Evolutionary conservation across 1,140 invertebrate species (phyloP), one percentile per base, ranked within the genome.

Genomic region (Brachystomella parvula): DNA sequence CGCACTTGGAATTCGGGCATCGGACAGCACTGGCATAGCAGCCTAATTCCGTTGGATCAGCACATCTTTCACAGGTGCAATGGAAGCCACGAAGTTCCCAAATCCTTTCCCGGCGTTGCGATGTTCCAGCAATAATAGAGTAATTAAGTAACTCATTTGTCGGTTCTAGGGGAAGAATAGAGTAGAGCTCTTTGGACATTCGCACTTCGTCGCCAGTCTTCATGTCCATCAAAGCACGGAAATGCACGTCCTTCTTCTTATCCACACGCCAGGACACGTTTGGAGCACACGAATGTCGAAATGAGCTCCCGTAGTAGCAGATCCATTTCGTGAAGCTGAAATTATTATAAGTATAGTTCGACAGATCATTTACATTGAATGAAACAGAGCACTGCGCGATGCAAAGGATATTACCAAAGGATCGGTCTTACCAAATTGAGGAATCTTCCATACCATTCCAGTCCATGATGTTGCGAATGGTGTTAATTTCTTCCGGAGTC

Each of bases 41-140:
- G 0, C 82, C 83, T 61, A 85, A 74, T 76, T 90, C 87, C 0
- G 83, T 84, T 1, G 82, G 79, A 79, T 90, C 87, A 2, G 70
- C 61, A 67, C 88, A 90, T 12, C 87, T 76, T 0, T 70, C 68
- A 71, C 88, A 90, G 0, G 75, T 77, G 67, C 87, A 89, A 63
- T 78, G 78, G 67, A 89, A 89, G 73, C 87, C 89, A 76, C 92
- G 92, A 1, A 85, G 84, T 66, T 82, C 76, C 49, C 78, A 75
- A 12, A 89, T 78, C 75, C 85, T 82, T 35, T 84, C 76, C 69
- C 82, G 83, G 62, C 87, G 79, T 63, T 84, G 83, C 74, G 85
- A 84, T 0, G 89, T 92, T 1, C 88, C 86, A 39, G 6, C 12
- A n/a, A n/a, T n/a, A n/a, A n/a, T n/a, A n/a, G n/a, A n/a, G n/a